phyloP scores from a whole-genome alignment of 2,797 vertebrate genomes.

The Hyperoplus immaculatus region DNA sequence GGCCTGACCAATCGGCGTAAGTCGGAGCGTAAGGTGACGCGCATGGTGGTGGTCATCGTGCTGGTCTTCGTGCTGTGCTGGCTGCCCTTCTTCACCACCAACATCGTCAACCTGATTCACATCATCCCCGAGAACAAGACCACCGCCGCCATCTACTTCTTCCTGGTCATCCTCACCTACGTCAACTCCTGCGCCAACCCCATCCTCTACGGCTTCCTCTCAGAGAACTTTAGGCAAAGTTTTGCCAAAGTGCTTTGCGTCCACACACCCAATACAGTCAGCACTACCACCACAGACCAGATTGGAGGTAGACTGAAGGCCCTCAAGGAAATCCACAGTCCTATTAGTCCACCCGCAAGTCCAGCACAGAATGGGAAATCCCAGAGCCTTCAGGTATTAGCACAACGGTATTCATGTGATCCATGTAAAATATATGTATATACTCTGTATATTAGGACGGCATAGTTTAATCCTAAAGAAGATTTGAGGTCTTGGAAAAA shows the following conservation, averaged over 20 bases:
- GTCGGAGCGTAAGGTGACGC: conserved; percentile 93
- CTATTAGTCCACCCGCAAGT: conserved; percentile 59
- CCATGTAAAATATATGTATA: background rate
- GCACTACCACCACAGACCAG: conserved; percentile 49
- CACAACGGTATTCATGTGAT: background rate
- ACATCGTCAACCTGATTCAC: conserved; percentile 92
- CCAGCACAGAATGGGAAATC: conserved; percentile 79
- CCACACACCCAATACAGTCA: conserved; percentile 66
- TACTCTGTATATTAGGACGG: too few species aligned
- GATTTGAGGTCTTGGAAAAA: too few species aligned
- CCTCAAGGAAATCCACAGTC: conserved; percentile 74
- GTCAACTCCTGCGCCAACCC: conserved; percentile 98
- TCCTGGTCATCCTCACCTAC: conserved; percentile 91
- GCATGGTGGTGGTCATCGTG: conserved; percentile 97
- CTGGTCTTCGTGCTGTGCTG: conserved; percentile 94
- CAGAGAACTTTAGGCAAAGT: conserved; percentile 94
- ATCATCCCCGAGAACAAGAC: conserved; percentile 88
- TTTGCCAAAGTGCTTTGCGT: conserved; percentile 83
- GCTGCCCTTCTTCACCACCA: conserved; percentile 93
- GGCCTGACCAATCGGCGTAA: conserved; percentile 86
- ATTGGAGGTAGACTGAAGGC: conserved; percentile 17
- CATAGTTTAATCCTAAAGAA: too few species aligned
- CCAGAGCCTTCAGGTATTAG: conserved; percentile 83
- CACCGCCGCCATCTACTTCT: conserved; percentile 88
- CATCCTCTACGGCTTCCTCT: conserved; percentile 93